Percentiles rank a stretch among this genome's conserved stretches.
phyloP scores from a whole-genome alignment of 2,113 vertebrate species.

The Egretta garzetta region DNA sequence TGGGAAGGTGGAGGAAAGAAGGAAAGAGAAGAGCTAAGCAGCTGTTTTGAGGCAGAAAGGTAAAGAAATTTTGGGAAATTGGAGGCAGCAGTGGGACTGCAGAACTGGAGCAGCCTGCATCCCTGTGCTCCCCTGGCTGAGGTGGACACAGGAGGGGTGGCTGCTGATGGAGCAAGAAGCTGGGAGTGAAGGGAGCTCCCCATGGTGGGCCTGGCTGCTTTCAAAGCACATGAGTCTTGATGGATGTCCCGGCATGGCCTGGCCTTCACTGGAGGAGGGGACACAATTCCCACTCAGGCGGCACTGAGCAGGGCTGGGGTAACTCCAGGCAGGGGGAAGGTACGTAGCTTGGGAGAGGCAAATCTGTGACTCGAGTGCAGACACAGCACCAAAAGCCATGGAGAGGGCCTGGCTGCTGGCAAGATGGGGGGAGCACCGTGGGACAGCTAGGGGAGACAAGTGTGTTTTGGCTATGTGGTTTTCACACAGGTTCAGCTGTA shows the following conservation, averaged over 20 bases:
- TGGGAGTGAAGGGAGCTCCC: neutral
- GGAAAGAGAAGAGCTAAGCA: neutral
- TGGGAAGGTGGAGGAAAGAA: neutral
- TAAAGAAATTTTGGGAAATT: neutral
- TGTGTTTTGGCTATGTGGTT: neutral
- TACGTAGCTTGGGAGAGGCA: neutral
- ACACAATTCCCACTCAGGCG: neutral
- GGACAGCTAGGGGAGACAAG: neutral
- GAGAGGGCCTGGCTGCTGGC: neutral
- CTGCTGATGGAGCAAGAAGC: neutral
- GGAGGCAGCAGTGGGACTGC: neutral
- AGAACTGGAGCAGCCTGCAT: neutral
- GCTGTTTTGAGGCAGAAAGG: neutral
- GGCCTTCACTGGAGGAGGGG: neutral
- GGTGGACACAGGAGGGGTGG: neutral
- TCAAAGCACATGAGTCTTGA: accelerated
- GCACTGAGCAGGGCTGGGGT: neutral
- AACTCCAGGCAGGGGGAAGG: neutral
- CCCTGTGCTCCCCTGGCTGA: accelerated
- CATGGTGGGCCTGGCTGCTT: neutral
- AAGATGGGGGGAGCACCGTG: neutral
- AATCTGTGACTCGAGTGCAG: neutral
- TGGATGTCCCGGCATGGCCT: neutral
- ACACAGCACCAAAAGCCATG: neutral
- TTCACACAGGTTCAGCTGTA: neutral